Evolutionary conservation across 2,888 invertebrate genomes (phyloP).

Genomic region (Harmothoe impar): DNA sequence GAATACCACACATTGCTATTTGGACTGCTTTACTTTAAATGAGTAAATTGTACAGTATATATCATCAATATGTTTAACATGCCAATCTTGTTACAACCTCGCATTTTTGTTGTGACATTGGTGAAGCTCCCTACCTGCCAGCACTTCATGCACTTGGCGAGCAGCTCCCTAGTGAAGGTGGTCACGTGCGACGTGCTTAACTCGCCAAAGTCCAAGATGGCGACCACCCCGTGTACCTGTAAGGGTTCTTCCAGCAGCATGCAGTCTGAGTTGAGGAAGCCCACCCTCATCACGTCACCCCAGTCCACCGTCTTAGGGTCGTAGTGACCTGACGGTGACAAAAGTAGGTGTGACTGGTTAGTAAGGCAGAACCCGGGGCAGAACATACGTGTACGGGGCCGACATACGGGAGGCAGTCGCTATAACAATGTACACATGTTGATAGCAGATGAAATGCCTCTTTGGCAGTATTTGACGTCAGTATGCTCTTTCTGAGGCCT

Average conservation of each 20-base stretch:
- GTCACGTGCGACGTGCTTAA: slow-evolving; percentile 50
- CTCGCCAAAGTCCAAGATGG: slow-evolving; percentile 86
- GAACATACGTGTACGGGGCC: background rate
- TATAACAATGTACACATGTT: slow-evolving; percentile 56
- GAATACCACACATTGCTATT: too few relatives aligned
- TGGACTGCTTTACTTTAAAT: too few relatives aligned
- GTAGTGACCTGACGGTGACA: slow-evolving; percentile 81
- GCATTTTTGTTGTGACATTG: too few relatives aligned
- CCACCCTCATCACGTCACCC: slow-evolving; percentile 89
- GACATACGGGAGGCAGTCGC: background rate
- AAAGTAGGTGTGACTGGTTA: background rate
- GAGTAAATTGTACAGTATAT: too few relatives aligned
- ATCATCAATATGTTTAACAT: too few relatives aligned
- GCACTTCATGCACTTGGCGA: slow-evolving; percentile 63
- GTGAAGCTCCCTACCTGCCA: slow-evolving; percentile 60
- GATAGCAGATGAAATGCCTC: slow-evolving; percentile 69
- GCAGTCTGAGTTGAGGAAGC: slow-evolving; percentile 90
- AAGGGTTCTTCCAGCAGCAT: slow-evolving; percentile 92
- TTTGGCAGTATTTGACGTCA: too few relatives aligned
- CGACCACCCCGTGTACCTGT: slow-evolving; percentile 91
- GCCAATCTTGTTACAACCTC: too few relatives aligned
- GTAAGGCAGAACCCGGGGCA: too few relatives aligned
- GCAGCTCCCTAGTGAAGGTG: slow-evolving; percentile 40
- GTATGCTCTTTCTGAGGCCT: too few relatives aligned
- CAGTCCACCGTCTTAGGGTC: slow-evolving; percentile 90